Evolutionary conservation across 2,797 vertebrate genomes (phyloP).

Genomic region (Danio tinwini): DNA sequence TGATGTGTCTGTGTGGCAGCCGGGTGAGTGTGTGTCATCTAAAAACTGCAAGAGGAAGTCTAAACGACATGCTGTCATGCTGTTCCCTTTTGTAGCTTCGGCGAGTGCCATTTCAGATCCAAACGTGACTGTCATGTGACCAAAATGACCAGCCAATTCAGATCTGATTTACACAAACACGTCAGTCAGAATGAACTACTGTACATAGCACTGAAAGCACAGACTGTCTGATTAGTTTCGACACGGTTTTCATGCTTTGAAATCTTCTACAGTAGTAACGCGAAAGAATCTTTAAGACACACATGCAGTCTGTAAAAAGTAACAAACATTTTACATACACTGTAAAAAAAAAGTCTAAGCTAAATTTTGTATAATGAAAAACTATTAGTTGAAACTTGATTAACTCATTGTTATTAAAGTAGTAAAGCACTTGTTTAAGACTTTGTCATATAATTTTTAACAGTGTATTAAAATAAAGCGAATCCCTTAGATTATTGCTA

Average conservation of each 20-base stretch:
- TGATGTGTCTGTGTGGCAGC: slow-evolving; percentile 36
- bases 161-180: slow-evolving; percentile 29
- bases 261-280: not conserved
- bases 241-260: not conserved
- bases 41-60: slow-evolving; percentile 48
- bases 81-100: slow-evolving; percentile 34
- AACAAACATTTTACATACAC: no score
- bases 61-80: slow-evolving; percentile 29
- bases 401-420: no score
- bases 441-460: no score
- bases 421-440: no score
- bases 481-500: no score
- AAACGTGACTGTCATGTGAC: slow-evolving; percentile 40
- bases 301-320: not conserved
- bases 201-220: not conserved
- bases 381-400: no score
- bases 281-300: not conserved
- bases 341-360: no score
- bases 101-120: slow-evolving; percentile 35
- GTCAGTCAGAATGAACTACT: slow-evolving; percentile 8
- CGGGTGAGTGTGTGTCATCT: slow-evolving; percentile 40
- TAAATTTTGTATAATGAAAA: no score
- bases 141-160: slow-evolving; percentile 35
- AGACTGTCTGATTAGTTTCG: not conserved
- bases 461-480: no score